A percentile compares a stretch with the other conserved stretches of the same genome.
Evolutionary conservation across 2,113 vertebrate species (phyloP).

Genomic region (Phylloscopus whistleri): DNA sequence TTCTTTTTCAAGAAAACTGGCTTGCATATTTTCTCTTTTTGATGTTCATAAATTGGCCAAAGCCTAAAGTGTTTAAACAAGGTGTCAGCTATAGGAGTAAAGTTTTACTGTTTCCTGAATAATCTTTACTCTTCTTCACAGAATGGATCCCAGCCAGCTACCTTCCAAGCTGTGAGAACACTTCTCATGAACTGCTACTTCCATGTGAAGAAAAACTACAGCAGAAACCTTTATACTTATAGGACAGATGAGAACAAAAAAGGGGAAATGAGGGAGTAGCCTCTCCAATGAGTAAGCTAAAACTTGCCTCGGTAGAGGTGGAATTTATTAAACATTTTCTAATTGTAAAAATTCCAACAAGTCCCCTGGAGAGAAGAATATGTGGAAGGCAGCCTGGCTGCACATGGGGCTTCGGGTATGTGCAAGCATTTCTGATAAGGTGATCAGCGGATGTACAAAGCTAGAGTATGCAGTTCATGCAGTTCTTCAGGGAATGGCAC

Average conservation of each 20-base stretch:
- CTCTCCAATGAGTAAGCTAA: not conserved
- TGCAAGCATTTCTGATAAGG: not conserved
- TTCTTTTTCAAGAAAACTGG: not conserved
- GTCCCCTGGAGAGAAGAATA: not conserved
- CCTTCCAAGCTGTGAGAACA: not conserved
- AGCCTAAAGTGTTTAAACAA: not conserved
- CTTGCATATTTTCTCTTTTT: not conserved
- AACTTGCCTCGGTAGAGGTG: not conserved
- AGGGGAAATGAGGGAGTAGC: not conserved
- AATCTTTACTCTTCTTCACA: not conserved
- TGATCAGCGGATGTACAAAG: fast-evolving
- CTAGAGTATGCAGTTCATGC: not conserved
- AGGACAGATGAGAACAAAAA: not conserved
- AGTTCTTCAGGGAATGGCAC: not conserved
- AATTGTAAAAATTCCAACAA: not conserved
- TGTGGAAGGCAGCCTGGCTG: not conserved
- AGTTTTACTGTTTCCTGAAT: not conserved
- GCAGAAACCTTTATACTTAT: not conserved
- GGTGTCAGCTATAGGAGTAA: not conserved
- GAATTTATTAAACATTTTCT: not conserved
- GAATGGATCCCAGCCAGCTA: not conserved
- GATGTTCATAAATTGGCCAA: not conserved
- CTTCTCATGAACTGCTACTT: not conserved
- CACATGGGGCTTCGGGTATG: not conserved
- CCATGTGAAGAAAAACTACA: not conserved